Percentiles rank a stretch among this genome's conserved stretches.
phyloP scores from a whole-genome alignment of 1,140 invertebrate species.

The Trachelipus rathkii region DNA sequence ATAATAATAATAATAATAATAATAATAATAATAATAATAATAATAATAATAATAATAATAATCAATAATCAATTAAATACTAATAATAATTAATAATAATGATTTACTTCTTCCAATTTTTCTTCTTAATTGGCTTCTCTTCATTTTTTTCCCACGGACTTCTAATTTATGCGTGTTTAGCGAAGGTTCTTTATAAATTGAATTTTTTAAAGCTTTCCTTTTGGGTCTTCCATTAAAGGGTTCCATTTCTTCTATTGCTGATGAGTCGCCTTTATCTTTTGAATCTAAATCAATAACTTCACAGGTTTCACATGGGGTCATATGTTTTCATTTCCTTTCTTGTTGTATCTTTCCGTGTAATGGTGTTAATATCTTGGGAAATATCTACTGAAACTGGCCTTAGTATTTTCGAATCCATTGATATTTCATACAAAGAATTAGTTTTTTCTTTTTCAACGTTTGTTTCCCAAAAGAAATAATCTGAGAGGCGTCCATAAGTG shows the following conservation, averaged over 20 bases:
- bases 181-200: background rate
- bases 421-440: constrained; percentile 16
- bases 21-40: too few relatives aligned
- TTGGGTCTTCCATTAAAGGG: background rate
- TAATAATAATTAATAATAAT: too few relatives aligned
- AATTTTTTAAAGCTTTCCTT: background rate
- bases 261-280: background rate
- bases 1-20: too few relatives aligned
- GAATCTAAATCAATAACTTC: background rate
- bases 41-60: too few relatives aligned
- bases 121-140: too few relatives aligned
- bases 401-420: background rate
- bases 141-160: too few relatives aligned
- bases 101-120: too few relatives aligned
- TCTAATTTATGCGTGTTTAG: too few relatives aligned
- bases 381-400: background rate
- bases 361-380: background rate
- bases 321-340: background rate
- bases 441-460: constrained; percentile 30
- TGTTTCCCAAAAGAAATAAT: constrained; percentile 21
- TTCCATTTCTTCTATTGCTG: background rate
- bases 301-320: background rate
- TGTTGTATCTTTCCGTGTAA: background rate
- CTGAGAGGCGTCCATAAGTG: constrained; percentile 21
- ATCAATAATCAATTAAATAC: too few relatives aligned